Conservation (phyloP, 2,797 vertebrate genomes). For the Parotocinclus haroldoi region DNA sequence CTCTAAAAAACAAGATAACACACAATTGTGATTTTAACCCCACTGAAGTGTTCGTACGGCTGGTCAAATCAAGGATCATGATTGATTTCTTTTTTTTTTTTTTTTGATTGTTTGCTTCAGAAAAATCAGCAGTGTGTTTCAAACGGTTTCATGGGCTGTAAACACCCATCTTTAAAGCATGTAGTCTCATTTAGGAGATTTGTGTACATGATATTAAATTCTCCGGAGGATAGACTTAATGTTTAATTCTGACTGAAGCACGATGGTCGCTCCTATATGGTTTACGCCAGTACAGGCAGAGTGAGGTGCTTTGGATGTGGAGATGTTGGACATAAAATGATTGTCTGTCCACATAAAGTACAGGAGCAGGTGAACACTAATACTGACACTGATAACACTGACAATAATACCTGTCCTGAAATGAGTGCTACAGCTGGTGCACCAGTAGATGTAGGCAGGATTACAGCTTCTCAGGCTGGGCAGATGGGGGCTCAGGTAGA, state of each 20-base stretch:
- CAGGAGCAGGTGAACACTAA: too few relatives aligned
- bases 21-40: too few relatives aligned
- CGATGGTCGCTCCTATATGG: neutral
- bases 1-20: too few relatives aligned
- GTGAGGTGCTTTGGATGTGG: neutral
- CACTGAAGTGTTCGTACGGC: too few relatives aligned
- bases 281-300: neutral
- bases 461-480: neutral
- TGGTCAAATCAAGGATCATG: too few relatives aligned
- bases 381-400: too few relatives aligned
- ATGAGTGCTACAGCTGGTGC: too few relatives aligned
- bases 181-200: neutral
- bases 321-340: neutral
- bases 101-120: too few relatives aligned
- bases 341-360: neutral
- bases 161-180: neutral
- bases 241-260: neutral
- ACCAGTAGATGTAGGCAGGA: too few relatives aligned
- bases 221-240: neutral
- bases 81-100: too few relatives aligned
- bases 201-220: neutral
- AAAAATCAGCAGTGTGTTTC: too few relatives aligned
- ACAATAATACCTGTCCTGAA: too few relatives aligned
- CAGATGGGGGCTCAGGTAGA: neutral
- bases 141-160: neutral